phyloP scores from a whole-genome alignment of 2,113 vertebrate species.

The Oreochromis niloticus region DNA sequence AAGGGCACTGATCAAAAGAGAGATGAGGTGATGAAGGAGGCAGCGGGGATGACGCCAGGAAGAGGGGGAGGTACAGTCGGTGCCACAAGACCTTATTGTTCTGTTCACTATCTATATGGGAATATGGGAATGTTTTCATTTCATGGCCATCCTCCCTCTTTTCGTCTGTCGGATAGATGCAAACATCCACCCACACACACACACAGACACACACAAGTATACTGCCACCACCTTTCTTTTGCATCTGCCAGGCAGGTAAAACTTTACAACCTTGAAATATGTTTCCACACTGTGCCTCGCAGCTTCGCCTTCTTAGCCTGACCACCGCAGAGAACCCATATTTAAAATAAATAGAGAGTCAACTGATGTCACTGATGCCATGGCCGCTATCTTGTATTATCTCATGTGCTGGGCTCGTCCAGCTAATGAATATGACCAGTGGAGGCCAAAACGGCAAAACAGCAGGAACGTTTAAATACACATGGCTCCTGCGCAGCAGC shows the following conservation, averaged over 20 bases:
- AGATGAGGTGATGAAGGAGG: slow-evolving; percentile 43
- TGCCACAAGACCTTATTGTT: slow-evolving; percentile 39
- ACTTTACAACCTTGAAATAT: slow-evolving; percentile 8
- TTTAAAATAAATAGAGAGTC: not conserved
- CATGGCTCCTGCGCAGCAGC: not conserved
- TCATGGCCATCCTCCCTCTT: slow-evolving; percentile 14
- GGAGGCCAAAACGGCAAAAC: slow-evolving; percentile 10
- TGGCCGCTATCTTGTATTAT: not conserved
- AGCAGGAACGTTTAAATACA: slow-evolving; percentile 52
- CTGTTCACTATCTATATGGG: slow-evolving; percentile 8
- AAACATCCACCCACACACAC: slow-evolving; percentile 15
- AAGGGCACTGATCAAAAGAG: slow-evolving; percentile 64
- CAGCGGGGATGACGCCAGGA: not conserved
- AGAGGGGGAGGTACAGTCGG: slow-evolving; percentile 21
- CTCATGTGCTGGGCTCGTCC: slow-evolving; percentile 4
- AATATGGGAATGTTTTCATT: slow-evolving; percentile 33
- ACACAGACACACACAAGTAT: not conserved
- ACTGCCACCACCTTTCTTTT: slow-evolving; percentile 32
- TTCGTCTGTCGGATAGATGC: slow-evolving; percentile 6
- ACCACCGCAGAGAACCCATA: not conserved
- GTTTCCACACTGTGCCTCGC: slow-evolving; percentile 3
- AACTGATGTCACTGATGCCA: slow-evolving; percentile 17
- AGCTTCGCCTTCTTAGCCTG: slow-evolving; percentile 34
- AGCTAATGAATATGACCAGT: slow-evolving; percentile 41
- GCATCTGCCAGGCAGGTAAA: slow-evolving; percentile 14